These are phyloP conservation scores for Ischnura elegans DNA, from an alignment of 2,888 invertebrate genomes.

Conservation along the genomic window DNA sequence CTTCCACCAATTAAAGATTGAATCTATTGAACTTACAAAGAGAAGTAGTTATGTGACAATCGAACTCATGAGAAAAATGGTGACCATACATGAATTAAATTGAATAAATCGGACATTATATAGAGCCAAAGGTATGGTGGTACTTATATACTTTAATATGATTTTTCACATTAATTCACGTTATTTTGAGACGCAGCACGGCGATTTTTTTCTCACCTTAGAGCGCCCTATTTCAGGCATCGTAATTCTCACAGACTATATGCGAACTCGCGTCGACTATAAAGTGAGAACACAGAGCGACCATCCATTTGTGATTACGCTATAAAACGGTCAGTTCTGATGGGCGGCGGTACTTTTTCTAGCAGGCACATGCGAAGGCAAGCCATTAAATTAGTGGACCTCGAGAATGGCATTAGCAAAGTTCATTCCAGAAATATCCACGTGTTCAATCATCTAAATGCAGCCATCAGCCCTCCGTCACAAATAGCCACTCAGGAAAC, in stretches of 20 bases:
- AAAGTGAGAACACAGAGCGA: neutral
- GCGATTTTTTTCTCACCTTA: too few relatives aligned
- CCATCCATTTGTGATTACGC: neutral
- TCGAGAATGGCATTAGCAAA: neutral
- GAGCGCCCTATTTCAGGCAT: neutral
- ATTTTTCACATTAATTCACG: too few relatives aligned
- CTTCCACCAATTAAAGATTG: too few relatives aligned
- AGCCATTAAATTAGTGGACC: neutral
- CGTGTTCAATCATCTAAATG: neutral
- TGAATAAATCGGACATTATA: too few relatives aligned
- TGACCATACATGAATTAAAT: too few relatives aligned
- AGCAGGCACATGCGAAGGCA: neutral
- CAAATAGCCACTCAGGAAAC: neutral
- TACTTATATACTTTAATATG: too few relatives aligned
- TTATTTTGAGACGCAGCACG: too few relatives aligned
- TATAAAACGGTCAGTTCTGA: neutral
- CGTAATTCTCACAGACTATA: neutral
- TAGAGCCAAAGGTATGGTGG: too few relatives aligned
- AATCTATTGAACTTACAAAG: too few relatives aligned
- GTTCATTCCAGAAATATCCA: neutral
- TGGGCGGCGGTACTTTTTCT: neutral
- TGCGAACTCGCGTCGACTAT: too few relatives aligned
- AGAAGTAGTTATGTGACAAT: too few relatives aligned
- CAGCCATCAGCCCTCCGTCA: neutral
- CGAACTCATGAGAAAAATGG: too few relatives aligned